Base-by-base conservation (phyloP, 1,140 invertebrate genomes). In the Zaprionus lachaisei region DNA sequence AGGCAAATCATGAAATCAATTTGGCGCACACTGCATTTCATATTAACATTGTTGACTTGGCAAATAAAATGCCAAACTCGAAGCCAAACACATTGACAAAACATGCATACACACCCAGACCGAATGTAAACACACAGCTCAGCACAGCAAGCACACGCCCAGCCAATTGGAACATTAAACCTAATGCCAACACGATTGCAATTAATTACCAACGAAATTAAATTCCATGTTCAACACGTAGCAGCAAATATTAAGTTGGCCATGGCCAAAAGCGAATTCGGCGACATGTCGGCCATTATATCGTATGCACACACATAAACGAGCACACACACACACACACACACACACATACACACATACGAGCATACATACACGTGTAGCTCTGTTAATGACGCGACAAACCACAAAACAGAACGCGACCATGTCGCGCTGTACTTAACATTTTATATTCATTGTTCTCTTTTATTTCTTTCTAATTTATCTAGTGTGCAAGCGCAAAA, bases 141-240 rank as follows among this genome's bases (percentile, higher is more conserved):
- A 34, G 9, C 31, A 34, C 9, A 34, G 31, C 58, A 60, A 20
- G 24, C 22, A 38, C 12, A 38, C 9, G 66, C 41, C 47, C 66
- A 51, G 66, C 72, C 81, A 84, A 89, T 89, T 90, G 90, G 79
- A 81, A 73, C 85, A 90, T 90, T 90, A 90, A 90, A 85, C 79
- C 72, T 90, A 90, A 90, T 90, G 79, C 85, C 85, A 90, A 90
- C 85, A 90, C 85, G 85, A 90, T 90, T 90, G 85, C 85, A 90
- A 90, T 90, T 90, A 90, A 90, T 90, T 90, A 90, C 85, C 85
- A 74, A 90, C 82, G 85, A 90, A 90, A 90, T 90, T 90, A 90
- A 90, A 90, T 90, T 90, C 79, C 79, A 90, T 85, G 85, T 82
- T 90, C 85, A 90, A 90, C 85, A 90, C 85, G 85, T 90, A 75